These are phyloP conservation scores for Ovis canadensis DNA, from an alignment of 2,113 vertebrate genomes.

Conservation along the genomic window DNA sequence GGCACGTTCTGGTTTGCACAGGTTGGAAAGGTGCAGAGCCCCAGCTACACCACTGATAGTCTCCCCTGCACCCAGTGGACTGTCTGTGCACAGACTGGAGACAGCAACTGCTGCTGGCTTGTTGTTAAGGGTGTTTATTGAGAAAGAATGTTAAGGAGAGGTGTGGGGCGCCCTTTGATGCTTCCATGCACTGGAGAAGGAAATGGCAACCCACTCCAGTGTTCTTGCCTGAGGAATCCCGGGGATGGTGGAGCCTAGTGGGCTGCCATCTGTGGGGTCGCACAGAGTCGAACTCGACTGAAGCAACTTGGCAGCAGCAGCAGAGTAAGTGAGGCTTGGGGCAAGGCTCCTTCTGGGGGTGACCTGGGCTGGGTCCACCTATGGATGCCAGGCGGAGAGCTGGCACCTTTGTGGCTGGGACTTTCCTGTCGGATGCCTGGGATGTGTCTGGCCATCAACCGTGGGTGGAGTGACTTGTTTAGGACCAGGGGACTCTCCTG, in stretches of 20 bases:
- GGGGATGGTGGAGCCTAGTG: no score
- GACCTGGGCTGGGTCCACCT: not conserved
- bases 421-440: not conserved
- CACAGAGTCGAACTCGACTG: no score
- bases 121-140: not conserved
- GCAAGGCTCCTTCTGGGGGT: not conserved
- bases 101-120: not conserved
- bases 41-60: fast-evolving
- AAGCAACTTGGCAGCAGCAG: no score
- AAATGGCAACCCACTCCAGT: no score
- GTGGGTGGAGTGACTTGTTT: not conserved
- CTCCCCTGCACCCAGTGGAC: not conserved
- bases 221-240: no score
- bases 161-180: not conserved
- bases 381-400: fast-evolving
- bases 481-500: not conserved
- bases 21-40: not conserved
- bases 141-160: not conserved
- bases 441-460: fast-evolving
- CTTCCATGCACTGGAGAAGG: not conserved
- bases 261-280: no score
- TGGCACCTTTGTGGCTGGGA: not conserved
- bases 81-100: not conserved
- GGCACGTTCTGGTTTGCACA: not conserved
- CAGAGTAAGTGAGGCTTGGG: not conserved